These are phyloP conservation scores for Malurus splendens DNA, from an alignment of 2,797 vertebrate genomes.

Conservation along the genomic window DNA sequence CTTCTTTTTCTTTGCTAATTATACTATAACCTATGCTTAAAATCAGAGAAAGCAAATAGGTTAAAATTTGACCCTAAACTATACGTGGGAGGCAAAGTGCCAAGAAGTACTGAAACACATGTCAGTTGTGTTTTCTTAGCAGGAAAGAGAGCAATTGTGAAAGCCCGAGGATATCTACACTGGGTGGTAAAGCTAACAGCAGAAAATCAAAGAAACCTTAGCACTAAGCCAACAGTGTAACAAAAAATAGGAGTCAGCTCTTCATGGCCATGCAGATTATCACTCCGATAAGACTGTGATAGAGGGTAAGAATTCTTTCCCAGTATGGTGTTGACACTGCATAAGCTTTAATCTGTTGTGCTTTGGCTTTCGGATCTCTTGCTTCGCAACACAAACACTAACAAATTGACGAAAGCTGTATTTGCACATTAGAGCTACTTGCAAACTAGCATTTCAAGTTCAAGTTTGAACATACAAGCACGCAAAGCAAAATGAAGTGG, in stretches of 20 bases:
- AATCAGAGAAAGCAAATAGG: not conserved
- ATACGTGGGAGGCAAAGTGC: not conserved
- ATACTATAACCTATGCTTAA: not conserved
- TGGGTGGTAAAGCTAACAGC: slow-evolving; percentile 19
- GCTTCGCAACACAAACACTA: slow-evolving; percentile 51
- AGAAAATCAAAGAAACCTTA: slow-evolving; percentile 45
- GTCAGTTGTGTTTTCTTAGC: slow-evolving; percentile 19
- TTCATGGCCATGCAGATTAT: slow-evolving; percentile 26
- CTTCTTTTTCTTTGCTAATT: not conserved
- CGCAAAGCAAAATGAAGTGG: slow-evolving; percentile 68
- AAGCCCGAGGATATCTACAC: not conserved
- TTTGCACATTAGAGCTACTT: slow-evolving; percentile 57
- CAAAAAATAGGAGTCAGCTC: slow-evolving; percentile 11
- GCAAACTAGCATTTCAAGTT: slow-evolving; percentile 65
- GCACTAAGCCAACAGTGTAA: slow-evolving; percentile 18
- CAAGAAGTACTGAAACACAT: slow-evolving; percentile 9
- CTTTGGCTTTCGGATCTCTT: slow-evolving; percentile 43
- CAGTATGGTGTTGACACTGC: slow-evolving; percentile 37
- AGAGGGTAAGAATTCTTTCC: slow-evolving; percentile 46
- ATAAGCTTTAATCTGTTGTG: slow-evolving; percentile 49
- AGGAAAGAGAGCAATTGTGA: slow-evolving; percentile 21
- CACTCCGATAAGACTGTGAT: slow-evolving; percentile 12
- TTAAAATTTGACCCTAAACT: not conserved
- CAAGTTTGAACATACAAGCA: slow-evolving; percentile 35
- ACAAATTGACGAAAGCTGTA: slow-evolving; percentile 48